A percentile compares a stretch with the other conserved stretches of the same genome.
phyloP scores from a whole-genome alignment of 1,140 invertebrate species.

The Lasioglossum albipes region DNA sequence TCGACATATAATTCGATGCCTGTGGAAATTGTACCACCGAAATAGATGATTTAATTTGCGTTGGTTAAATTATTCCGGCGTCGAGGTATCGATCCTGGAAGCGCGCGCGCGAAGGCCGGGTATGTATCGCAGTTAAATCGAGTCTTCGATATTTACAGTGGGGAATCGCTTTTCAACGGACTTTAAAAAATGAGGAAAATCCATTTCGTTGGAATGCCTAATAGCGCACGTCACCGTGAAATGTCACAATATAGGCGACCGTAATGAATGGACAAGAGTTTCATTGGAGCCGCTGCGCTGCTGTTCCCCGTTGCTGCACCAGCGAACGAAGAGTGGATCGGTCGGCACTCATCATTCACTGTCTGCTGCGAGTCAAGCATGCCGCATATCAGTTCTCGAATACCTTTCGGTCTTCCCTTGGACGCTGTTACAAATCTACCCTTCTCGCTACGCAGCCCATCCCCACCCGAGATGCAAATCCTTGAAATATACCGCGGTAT shows the following conservation, averaged over 20 bases:
- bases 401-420: constrained; percentile 53
- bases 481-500: too few species aligned
- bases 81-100: too few species aligned
- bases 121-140: constrained; percentile 6
- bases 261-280: constrained; percentile 59
- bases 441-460: constrained; percentile 5
- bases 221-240: constrained; percentile 49
- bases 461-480: constrained; percentile 16
- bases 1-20: not conserved
- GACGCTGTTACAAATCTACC: constrained; percentile 52
- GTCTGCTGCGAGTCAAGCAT: constrained; percentile 61
- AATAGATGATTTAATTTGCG: not conserved
- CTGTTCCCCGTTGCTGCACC: constrained; percentile 21
- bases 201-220: constrained; percentile 50
- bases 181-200: constrained; percentile 47
- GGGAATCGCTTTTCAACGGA: constrained; percentile 29
- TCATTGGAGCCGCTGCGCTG: constrained; percentile 53
- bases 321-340: constrained; percentile 55
- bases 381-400: constrained; percentile 62
- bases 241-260: constrained; percentile 50
- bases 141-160: constrained; percentile 22
- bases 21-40: not conserved
- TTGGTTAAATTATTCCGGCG: not conserved
- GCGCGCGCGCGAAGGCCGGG: too few species aligned
- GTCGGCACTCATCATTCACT: constrained; percentile 62